These are phyloP conservation scores for Sebastes vulpes DNA, from an alignment of 2,797 vertebrate species.

Conservation along the genomic window DNA sequence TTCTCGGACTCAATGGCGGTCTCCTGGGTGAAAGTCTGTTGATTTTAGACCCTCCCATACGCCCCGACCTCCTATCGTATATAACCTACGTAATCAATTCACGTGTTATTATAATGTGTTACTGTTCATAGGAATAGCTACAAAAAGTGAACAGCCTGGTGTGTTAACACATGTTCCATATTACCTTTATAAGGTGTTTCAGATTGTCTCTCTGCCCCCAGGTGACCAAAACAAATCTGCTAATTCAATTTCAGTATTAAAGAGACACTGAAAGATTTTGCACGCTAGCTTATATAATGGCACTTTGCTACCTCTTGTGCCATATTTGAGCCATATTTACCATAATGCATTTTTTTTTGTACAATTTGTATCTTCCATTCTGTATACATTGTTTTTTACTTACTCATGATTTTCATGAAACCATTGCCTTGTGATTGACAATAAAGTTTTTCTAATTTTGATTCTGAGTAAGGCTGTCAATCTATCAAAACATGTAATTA, in stretches of 20 bases:
- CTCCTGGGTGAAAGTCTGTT: no score
- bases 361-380: background rate
- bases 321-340: background rate
- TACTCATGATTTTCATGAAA: background rate
- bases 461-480: no score
- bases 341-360: background rate
- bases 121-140: background rate
- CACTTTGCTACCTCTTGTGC: background rate
- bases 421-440: background rate
- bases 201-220: background rate
- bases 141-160: background rate
- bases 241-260: background rate
- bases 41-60: no score
- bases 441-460: no score
- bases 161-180: background rate
- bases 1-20: no score
- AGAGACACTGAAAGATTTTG: background rate
- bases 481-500: no score
- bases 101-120: no score
- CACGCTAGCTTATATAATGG: background rate
- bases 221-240: background rate
- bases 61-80: no score
- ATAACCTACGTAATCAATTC: no score
- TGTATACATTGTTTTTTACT: background rate
- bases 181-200: background rate